Evolutionary conservation across 1,140 invertebrate species (phyloP).

Genomic region (Orussus abietinus): DNA sequence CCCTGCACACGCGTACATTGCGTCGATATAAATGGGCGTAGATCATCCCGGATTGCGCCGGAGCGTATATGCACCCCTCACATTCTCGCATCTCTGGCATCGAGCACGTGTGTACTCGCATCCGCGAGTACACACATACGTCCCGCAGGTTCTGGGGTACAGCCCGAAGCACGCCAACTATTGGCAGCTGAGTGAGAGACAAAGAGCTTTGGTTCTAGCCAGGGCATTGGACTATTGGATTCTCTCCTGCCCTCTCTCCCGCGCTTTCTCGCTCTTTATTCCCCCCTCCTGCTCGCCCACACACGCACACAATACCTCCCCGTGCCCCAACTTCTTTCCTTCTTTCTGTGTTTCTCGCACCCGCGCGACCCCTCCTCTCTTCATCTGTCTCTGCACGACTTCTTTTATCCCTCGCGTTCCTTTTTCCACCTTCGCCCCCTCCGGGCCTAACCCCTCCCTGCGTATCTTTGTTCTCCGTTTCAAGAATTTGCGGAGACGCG

Average conservation of each 20-base stretch:
- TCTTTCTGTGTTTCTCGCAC: slow-evolving; percentile 10
- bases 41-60: no score
- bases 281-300: slow-evolving; percentile 1
- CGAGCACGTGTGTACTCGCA: no score
- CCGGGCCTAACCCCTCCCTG: no score
- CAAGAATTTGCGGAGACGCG: no score
- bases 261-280: not conserved
- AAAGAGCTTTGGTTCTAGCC: slow-evolving; percentile 22
- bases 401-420: not conserved
- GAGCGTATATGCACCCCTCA: no score
- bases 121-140: slow-evolving; percentile 1
- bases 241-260: slow-evolving; percentile 12
- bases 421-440: no score
- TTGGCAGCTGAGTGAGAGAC: slow-evolving; percentile 30
- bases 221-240: slow-evolving; percentile 30
- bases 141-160: slow-evolving; percentile 12
- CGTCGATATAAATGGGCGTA: no score
- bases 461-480: no score
- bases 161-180: slow-evolving; percentile 27
- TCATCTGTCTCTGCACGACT: not conserved
- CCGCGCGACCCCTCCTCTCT: slow-evolving; percentile 9
- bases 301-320: no score
- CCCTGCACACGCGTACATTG: no score
- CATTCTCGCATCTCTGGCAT: no score
- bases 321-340: slow-evolving; percentile 5